These are phyloP conservation scores for Eulemur rubriventer DNA, from an alignment of 2,797 vertebrate genomes.

Conservation along the genomic window DNA sequence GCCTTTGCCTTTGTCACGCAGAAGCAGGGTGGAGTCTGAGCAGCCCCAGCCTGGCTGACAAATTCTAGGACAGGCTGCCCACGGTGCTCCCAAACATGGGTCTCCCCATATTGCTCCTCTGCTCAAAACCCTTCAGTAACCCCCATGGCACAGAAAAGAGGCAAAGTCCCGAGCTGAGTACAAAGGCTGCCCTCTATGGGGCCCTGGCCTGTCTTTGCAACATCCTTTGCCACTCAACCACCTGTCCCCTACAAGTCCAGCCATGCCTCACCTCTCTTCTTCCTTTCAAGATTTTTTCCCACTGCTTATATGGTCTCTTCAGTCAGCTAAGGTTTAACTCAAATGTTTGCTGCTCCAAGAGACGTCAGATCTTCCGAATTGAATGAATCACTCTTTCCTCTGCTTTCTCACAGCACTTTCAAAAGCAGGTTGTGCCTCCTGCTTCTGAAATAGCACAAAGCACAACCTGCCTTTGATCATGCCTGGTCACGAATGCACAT, in stretches of 20 bases:
- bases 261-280: not conserved
- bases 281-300: not conserved
- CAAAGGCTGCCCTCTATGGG: not conserved
- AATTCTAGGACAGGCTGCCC: not conserved
- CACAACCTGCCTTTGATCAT: not conserved
- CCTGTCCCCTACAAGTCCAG: not conserved
- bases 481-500: not conserved
- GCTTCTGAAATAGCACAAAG: not conserved
- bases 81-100: not conserved
- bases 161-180: not conserved
- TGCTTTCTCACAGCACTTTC: not conserved
- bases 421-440: not conserved
- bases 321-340: not conserved
- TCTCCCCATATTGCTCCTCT: accelerated
- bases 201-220: not conserved
- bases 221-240: not conserved
- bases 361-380: not conserved
- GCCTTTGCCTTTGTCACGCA: not conserved
- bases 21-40: not conserved
- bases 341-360: not conserved
- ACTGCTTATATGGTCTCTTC: not conserved
- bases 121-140: not conserved
- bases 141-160: not conserved
- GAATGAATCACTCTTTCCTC: not conserved
- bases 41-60: not conserved